Base-by-base conservation (phyloP, 1,140 invertebrate genomes). In the Adelges cooleyi region DNA sequence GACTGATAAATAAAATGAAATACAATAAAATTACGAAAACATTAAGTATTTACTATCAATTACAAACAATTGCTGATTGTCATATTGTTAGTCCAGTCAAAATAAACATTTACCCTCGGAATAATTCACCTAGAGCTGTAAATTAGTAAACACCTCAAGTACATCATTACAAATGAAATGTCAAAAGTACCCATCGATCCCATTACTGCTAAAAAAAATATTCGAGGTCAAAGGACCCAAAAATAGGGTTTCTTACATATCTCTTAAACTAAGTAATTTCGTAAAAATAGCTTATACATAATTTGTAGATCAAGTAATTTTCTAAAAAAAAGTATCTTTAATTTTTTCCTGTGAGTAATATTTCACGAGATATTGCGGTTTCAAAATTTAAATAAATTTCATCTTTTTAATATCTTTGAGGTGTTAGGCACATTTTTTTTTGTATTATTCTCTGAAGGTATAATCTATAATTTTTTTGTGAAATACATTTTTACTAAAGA, bases 401-500 rank as follows among this genome's bases (percentile, higher is more conserved):
- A n/a, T n/a, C 11, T 23, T 23, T 49, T 23, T 23, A n/a, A n/a
- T 13, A 49, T 49, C 46, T 49, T 49, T 49, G 46, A 49, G 20
- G 46, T 13, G 20, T 49, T 49, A 23, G 46, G 6, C n/a, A 49
- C 46, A 49, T 49, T 49, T 49, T 49, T 48, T 49, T 49, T 49
- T 49, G 22, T 9, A 23, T 4, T 49, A 23, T 49, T 11, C 11
- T 49, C 18, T 22, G 46, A 2, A 6, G 10, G 46, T 49, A 49
- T 49, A 49, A 49, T 15, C 20, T 23, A 49, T 49, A 2, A 25
- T 46, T 46, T 20, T 46, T 15, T 44, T 44, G 10, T 17, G 9
- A 44, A 44, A 44, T 44, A 44, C 17, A 18, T 44, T 44, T 17
- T 11, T 44, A 17, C 10, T 17, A 17, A 44, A 44, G 2, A 4